phyloP scores from a whole-genome alignment of 2,797 vertebrate species.

The Anisognathus igniventris region DNA sequence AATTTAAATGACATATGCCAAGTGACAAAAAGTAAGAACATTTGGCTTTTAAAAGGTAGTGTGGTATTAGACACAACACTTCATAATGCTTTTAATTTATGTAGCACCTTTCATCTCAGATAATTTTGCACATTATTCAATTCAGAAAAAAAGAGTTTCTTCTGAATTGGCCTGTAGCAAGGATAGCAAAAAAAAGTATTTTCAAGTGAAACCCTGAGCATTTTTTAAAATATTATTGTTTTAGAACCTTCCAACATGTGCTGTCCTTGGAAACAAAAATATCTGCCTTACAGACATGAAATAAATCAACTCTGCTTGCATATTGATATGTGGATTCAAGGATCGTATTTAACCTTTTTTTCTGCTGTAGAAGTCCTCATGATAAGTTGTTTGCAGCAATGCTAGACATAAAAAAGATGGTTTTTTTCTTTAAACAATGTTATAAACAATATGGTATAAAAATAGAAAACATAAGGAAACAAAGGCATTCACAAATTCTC shows the following conservation, averaged over 20 bases:
- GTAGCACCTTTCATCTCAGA: background rate
- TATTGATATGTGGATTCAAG: background rate
- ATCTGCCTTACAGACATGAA: background rate
- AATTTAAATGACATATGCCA: background rate
- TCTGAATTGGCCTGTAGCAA: background rate
- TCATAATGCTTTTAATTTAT: background rate
- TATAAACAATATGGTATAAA: background rate
- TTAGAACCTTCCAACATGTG: background rate
- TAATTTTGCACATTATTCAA: background rate
- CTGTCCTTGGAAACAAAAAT: background rate
- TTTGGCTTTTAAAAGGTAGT: background rate
- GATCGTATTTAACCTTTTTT: background rate
- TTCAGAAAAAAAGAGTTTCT: background rate
- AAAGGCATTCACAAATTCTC: background rate
- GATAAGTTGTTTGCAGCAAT: background rate
- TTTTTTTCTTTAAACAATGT: background rate
- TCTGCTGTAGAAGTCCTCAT: background rate
- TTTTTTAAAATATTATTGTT: background rate
- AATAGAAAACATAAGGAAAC: background rate
- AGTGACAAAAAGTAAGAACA: background rate
- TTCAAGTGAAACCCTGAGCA: background rate
- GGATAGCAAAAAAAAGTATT: background rate
- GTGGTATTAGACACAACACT: background rate
- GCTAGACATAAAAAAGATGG: background rate
- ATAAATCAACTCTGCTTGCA: background rate